phyloP scores from a whole-genome alignment of 2,797 vertebrate genomes.

The Furcifer pardalis region DNA sequence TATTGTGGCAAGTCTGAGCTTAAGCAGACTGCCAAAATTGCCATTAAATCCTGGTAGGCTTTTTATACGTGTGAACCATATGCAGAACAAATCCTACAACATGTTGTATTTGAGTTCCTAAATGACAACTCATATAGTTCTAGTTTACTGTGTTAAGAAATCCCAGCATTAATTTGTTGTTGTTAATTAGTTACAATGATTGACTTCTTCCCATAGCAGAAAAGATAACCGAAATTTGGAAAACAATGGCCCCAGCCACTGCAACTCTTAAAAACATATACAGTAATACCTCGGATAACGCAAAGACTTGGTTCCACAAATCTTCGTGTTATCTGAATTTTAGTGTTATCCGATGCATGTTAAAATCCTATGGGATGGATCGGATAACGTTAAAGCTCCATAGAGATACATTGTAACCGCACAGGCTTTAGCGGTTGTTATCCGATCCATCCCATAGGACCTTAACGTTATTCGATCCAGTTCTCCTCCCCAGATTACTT shows the following conservation, averaged over 20 bases:
- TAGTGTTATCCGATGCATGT: no score
- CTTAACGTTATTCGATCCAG: no score
- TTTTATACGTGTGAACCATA: not conserved
- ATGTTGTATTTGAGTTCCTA: not conserved
- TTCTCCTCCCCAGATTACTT: no score
- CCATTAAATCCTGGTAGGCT: not conserved
- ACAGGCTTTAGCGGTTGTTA: no score
- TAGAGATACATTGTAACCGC: no score
- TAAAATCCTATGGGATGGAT: no score
- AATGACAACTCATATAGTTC: not conserved
- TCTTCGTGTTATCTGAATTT: no score
- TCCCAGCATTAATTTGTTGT: not conserved
- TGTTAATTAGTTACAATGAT: not conserved
- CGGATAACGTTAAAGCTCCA: no score
- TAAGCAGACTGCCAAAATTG: not conserved
- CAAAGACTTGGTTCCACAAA: no score
- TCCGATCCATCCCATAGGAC: no score
- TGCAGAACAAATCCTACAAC: no score
- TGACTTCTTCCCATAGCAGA: not conserved
- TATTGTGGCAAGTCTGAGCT: not conserved
- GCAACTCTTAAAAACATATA: not conserved
- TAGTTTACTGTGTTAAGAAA: not conserved
- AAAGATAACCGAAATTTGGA: not conserved
- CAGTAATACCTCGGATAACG: no score
- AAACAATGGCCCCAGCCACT: not conserved